These are phyloP conservation scores for Theretra japonica DNA, from an alignment of 2,888 invertebrate species.

Conservation along the genomic window DNA sequence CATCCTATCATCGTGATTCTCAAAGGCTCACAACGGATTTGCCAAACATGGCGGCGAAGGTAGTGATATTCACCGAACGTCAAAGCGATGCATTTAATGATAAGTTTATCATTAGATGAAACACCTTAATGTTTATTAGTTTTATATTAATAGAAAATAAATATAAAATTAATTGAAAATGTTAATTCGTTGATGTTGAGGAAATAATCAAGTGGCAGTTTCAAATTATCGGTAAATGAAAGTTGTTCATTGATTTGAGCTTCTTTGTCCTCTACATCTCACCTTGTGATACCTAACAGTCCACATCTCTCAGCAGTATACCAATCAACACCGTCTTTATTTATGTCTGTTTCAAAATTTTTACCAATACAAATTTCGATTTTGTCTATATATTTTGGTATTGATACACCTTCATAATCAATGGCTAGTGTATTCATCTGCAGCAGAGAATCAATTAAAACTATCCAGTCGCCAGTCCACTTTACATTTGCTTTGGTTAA, in stretches of 20 bases:
- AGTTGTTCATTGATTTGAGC: too few species aligned
- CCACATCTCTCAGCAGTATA: slow-evolving; percentile 30
- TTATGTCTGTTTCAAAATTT: slow-evolving; percentile 21
- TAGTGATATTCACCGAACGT: too few species aligned
- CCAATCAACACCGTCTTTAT: slow-evolving; percentile 21
- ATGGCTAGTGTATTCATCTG: slow-evolving; percentile 40
- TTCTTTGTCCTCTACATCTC: not conserved
- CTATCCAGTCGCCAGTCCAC: slow-evolving; percentile 40
- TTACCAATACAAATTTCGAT: slow-evolving; percentile 34
- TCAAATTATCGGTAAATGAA: too few species aligned
- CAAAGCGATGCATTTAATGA: too few species aligned
- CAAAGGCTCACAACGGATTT: too few species aligned
- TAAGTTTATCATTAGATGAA: too few species aligned
- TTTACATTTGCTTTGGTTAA: slow-evolving; percentile 37
- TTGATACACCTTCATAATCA: slow-evolving; percentile 37
- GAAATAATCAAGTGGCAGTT: too few species aligned
- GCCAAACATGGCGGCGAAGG: too few species aligned
- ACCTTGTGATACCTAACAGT: slow-evolving; percentile 16
- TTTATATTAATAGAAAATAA: too few species aligned
- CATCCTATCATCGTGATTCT: not conserved
- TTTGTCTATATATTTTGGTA: slow-evolving; percentile 37
- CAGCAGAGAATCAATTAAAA: slow-evolving; percentile 42
- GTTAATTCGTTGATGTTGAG: too few species aligned
- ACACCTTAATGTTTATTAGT: too few species aligned
- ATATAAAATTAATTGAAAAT: too few species aligned